phyloP scores from a whole-genome alignment of 2,888 invertebrate species.

The Aporophyla lueneburgensis region DNA sequence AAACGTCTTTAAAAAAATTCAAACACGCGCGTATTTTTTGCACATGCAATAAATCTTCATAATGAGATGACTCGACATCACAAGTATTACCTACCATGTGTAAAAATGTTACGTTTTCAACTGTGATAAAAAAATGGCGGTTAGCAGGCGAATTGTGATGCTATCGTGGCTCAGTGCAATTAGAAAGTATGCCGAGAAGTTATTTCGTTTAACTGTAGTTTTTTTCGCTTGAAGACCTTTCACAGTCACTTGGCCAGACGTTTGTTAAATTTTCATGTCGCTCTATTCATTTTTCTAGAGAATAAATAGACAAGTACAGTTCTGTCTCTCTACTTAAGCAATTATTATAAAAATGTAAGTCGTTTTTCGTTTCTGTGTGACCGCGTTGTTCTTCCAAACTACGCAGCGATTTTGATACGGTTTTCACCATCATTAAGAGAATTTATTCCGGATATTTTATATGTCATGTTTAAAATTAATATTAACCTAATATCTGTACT shows the following conservation, averaged over 20 bases:
- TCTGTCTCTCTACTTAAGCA: too few species aligned
- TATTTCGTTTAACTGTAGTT: slow-evolving; percentile 70
- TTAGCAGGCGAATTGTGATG: slow-evolving; percentile 56
- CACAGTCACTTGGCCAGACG: slow-evolving; percentile 52
- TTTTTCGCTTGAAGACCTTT: slow-evolving; percentile 72
- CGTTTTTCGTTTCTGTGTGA: too few species aligned
- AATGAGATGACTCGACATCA: slow-evolving; percentile 57
- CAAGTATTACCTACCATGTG: slow-evolving; percentile 60
- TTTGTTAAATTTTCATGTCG: slow-evolving; percentile 39
- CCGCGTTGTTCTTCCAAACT: too few species aligned
- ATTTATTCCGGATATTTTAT: too few species aligned
- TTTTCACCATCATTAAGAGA: too few species aligned
- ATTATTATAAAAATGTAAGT: too few species aligned
- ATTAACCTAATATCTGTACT: too few species aligned
- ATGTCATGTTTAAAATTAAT: too few species aligned
- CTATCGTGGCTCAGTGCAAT: slow-evolving; percentile 63
- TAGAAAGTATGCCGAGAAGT: slow-evolving; percentile 70
- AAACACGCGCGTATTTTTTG: slow-evolving; percentile 40
- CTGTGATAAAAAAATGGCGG: slow-evolving; percentile 51
- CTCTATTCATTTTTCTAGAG: slow-evolving; percentile 1
- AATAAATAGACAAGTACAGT: neutral
- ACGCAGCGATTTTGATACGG: too few species aligned
- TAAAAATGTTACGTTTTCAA: slow-evolving; percentile 40
- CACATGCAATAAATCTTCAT: slow-evolving; percentile 46
- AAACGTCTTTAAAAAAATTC: neutral